Conservation (phyloP, 2,888 invertebrate species). For the Drosophila kokeensis region DNA sequence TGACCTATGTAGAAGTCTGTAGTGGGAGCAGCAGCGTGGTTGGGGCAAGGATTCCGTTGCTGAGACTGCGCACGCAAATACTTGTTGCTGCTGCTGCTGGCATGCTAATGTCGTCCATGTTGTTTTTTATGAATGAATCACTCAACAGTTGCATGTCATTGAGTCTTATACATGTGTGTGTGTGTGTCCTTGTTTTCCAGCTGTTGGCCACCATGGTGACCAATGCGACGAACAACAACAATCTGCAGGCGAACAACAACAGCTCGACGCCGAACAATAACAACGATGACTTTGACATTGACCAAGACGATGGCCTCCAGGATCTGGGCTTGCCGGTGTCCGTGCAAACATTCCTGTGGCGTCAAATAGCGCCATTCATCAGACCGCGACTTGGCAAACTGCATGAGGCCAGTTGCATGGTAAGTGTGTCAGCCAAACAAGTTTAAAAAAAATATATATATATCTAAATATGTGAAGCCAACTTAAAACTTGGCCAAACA, state of each 20-base stretch:
- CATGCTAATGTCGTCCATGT: slow-evolving; percentile 18
- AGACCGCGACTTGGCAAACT: slow-evolving; percentile 97
- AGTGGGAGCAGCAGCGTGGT: not conserved
- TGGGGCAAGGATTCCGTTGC: slow-evolving; percentile 5
- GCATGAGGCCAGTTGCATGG: slow-evolving; percentile 98
- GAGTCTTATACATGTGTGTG: slow-evolving; percentile 16
- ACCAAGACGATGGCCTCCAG: slow-evolving; percentile 88
- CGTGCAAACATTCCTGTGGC: slow-evolving; percentile 98
- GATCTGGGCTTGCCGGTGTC: slow-evolving; percentile 96
- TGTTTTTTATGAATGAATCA: slow-evolving; percentile 52
- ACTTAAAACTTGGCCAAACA: slow-evolving; percentile 3
- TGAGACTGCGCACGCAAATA: slow-evolving; percentile 79
- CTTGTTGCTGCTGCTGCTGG: slow-evolving; percentile 71
- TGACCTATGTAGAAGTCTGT: slow-evolving; percentile 60
- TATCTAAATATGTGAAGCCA: not conserved
- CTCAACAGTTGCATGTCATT: slow-evolving; percentile 61
- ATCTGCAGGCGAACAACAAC: slow-evolving; percentile 73
- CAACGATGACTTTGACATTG: slow-evolving; percentile 83
- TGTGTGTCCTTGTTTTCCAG: slow-evolving; percentile 43
- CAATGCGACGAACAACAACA: slow-evolving; percentile 74
- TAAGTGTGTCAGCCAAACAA: slow-evolving; percentile 86
- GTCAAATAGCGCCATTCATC: slow-evolving; percentile 98
- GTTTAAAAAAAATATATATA: not conserved
- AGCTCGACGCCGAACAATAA: slow-evolving; percentile 78
- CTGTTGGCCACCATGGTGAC: slow-evolving; percentile 77